A percentile compares a stretch with the other conserved stretches of the same genome.
Conservation (phyloP, 2,113 vertebrate species). For the Cinclus mexicanus region DNA sequence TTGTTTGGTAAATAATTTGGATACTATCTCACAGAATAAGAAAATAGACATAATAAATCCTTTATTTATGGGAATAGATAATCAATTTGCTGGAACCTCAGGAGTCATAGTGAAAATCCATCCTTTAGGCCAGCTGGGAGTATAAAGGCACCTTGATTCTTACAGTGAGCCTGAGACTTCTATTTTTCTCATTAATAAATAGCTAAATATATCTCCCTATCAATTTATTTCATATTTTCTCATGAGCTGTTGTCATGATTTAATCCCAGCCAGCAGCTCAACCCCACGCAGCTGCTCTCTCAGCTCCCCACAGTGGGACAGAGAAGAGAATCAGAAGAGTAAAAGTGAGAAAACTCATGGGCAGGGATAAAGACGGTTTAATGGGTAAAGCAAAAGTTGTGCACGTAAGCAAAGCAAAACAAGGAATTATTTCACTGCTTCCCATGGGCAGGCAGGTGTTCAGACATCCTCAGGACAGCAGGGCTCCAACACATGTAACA, state of each 20-base stretch:
- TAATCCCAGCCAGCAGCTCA: neutral
- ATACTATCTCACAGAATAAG: neutral
- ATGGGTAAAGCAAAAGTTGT: neutral
- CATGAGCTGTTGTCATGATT: neutral
- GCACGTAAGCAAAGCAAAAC: neutral
- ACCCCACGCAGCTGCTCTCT: fast-evolving
- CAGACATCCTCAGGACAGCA: neutral
- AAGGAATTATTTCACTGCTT: neutral
- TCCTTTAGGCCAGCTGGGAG: neutral
- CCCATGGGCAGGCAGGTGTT: neutral
- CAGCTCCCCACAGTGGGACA: neutral
- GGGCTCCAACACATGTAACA: fast-evolving
- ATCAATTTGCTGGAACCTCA: neutral
- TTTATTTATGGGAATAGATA: neutral
- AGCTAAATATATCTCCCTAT: neutral
- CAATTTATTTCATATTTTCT: neutral
- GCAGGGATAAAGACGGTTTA: neutral
- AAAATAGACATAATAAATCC: neutral
- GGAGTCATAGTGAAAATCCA: neutral
- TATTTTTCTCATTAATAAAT: neutral
- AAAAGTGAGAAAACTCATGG: neutral
- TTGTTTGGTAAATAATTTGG: neutral
- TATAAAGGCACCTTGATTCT: neutral
- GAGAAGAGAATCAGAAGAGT: neutral
- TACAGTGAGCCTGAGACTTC: neutral